Percentiles rank a stretch among this genome's conserved stretches.
Conservation (phyloP, 2,888 invertebrate species). For the Aplocera efformata region DNA sequence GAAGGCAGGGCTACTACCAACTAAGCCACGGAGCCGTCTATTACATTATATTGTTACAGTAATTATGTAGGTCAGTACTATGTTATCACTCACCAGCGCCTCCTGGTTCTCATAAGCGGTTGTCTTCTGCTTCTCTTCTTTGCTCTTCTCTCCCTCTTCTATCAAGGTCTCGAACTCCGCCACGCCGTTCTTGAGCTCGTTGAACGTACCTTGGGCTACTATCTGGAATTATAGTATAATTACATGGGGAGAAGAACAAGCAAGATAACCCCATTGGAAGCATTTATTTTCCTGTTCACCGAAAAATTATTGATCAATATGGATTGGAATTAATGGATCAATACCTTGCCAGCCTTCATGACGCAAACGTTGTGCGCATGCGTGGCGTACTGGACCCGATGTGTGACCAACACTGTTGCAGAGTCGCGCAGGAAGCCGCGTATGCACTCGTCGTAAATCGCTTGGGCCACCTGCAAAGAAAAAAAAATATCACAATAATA, state of each 20-base stretch:
- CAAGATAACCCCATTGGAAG: too few relatives aligned
- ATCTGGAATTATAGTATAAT: slow-evolving; percentile 48
- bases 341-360: slow-evolving; percentile 62
- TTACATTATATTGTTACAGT: too few relatives aligned
- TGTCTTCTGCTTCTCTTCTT: slow-evolving; percentile 60
- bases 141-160: slow-evolving; percentile 58
- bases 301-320: too few relatives aligned
- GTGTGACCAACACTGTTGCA: slow-evolving; percentile 82
- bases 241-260: too few relatives aligned
- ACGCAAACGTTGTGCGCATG: slow-evolving; percentile 68
- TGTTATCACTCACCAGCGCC: slow-evolving; percentile 41
- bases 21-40: too few relatives aligned
- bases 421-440: slow-evolving; percentile 74
- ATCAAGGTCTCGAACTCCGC: slow-evolving; percentile 63
- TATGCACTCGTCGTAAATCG: slow-evolving; percentile 82
- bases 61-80: too few relatives aligned
- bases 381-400: slow-evolving; percentile 82
- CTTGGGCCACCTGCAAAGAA: slow-evolving; percentile 66
- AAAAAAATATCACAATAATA: neutral
- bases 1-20: too few relatives aligned
- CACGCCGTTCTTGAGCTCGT: slow-evolving; percentile 76
- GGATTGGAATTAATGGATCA: too few relatives aligned
- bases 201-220: slow-evolving; percentile 81
- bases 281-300: too few relatives aligned
- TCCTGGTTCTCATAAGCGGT: slow-evolving; percentile 54